phyloP scores from a whole-genome alignment of 2,113 vertebrate genomes.

The Zeus faber region DNA sequence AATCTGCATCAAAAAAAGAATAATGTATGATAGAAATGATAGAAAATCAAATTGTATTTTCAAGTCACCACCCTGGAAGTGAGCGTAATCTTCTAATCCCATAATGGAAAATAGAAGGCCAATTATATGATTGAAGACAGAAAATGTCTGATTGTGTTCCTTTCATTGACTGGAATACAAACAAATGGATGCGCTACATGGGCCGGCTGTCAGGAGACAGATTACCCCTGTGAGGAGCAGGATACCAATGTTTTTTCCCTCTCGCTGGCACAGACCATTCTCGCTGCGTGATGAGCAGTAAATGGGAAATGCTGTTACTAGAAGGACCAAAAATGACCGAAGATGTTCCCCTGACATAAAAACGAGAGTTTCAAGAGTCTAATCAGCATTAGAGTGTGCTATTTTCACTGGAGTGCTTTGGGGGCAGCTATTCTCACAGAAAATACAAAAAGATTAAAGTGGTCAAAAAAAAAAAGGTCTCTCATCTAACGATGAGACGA shows the following conservation, averaged over 20 bases:
- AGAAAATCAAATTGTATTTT: no score
- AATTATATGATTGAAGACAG: no score
- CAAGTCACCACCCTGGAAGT: no score
- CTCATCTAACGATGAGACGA: slow-evolving; percentile 30
- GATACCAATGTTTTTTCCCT: slow-evolving; percentile 21
- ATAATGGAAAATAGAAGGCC: no score
- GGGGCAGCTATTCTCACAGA: slow-evolving; percentile 10
- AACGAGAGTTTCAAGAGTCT: slow-evolving; percentile 19
- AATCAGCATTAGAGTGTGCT: slow-evolving; percentile 33
- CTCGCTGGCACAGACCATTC: slow-evolving; percentile 17
- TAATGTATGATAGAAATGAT: background rate
- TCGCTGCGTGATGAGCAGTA: slow-evolving; percentile 28
- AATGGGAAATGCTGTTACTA: slow-evolving; percentile 37
- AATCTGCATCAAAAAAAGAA: no score
- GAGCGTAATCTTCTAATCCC: no score
- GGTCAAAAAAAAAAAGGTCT: slow-evolving; percentile 23
- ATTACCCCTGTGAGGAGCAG: slow-evolving; percentile 31
- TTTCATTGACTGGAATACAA: slow-evolving; percentile 24
- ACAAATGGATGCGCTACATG: slow-evolving; percentile 12
- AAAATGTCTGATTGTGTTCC: slow-evolving; percentile 20
- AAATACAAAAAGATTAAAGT: slow-evolving; percentile 44
- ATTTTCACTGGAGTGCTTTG: slow-evolving; percentile 29
- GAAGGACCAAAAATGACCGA: slow-evolving; percentile 28
- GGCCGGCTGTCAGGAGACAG: slow-evolving; percentile 5
- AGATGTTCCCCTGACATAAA: slow-evolving; percentile 14